Base-by-base conservation (phyloP, 2,888 invertebrate genomes). In the Brachypterus glaber region DNA sequence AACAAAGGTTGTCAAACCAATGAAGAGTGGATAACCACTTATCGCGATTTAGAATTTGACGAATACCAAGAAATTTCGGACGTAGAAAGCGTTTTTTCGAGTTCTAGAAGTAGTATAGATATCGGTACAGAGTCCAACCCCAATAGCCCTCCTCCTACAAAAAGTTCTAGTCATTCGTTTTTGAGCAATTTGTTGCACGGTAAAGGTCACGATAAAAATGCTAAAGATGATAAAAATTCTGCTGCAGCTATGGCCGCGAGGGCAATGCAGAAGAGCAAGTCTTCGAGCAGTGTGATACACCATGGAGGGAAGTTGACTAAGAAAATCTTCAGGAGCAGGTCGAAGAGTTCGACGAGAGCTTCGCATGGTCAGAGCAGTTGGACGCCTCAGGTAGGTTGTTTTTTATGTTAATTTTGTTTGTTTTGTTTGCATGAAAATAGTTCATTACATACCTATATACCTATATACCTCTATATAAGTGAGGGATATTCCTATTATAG, bases 191-290 rank as follows among this genome's bases (percentile, higher is more conserved):
- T 79, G 49, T 63, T 75, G 39, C 75, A 75, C 61, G 74, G 76
- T 50, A 67, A 70, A 49, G n/a, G n/a, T n/a, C 64, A 66, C 49
- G 59, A 55, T 34, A 52, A 54, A 46, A 48, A 56, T 35, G 55
- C 55, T 46, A 55, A 55, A 52, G 45, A 37, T 38, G 47, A 50
- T 40, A 21, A 44, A 40, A 40, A 30, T 43, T 49, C 49, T 51
- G 48, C 60, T 47, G 47, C 57, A 51, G 53, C 57, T 43, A 54
- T 53, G 43, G 77, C 78, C 69, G 67, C 66, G 53, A 62, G 64
- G 55, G 77, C 77, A 63, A 88, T 88, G 88, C 87, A 88, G 76
- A 89, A 88, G 71, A 88, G 87, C 57, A 86, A 88, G 65, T 87
- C 87, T 17, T 84, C 86, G 51, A 84, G 86, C 60, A 86, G 84